Base-by-base conservation (phyloP, 2,797 vertebrate species). In the Darevskia mixta region DNA sequence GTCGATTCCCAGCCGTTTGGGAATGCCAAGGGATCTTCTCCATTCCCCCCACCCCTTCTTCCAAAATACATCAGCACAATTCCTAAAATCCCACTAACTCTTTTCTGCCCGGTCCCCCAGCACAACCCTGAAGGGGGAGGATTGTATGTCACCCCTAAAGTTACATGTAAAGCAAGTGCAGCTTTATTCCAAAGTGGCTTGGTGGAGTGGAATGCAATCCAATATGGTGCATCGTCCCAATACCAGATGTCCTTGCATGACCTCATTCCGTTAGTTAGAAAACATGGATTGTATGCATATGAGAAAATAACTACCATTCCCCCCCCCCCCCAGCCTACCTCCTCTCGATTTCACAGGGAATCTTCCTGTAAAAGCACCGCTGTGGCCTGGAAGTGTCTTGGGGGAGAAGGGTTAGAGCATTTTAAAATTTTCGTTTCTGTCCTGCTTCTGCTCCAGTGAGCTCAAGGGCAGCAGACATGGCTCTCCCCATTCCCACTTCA, bases 1-100 rank as follows among this genome's bases (percentile, higher is more conserved):
- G 90, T 94, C 88, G 87, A 67, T 93, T 95, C 80, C 88, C 85
- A 85, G 90, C 86, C 82, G 89, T 88, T 94, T 0, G 1, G 87
- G 89, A 94, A 93, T 88, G 88, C 87, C 64, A 88, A 49, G 79
- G 89, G 92, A 92, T 93, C 94, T 95, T 94, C 87, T 89, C 41
- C 75, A 88, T 91, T 75, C 86, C 58, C 90, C 76, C 86, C 86
- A 92, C 89, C 78, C 89, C 79, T 92, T 79, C 87, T 92, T 88
- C 29, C 49, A 55, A 55, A 55, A 55, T 91, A 27, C 83, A 78
- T 90, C 91, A 93, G 83, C 85, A 91, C 2, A 89, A 49, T 91
- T 91, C 88, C 88, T 92, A 45, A 38, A 49, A 66, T 84, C 87
- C 85, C 61, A 85, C 85, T 75, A 87, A 66, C 87, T 77, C 82